Conservation (phyloP, 2,113 vertebrate genomes). For the Channa maculata region DNA sequence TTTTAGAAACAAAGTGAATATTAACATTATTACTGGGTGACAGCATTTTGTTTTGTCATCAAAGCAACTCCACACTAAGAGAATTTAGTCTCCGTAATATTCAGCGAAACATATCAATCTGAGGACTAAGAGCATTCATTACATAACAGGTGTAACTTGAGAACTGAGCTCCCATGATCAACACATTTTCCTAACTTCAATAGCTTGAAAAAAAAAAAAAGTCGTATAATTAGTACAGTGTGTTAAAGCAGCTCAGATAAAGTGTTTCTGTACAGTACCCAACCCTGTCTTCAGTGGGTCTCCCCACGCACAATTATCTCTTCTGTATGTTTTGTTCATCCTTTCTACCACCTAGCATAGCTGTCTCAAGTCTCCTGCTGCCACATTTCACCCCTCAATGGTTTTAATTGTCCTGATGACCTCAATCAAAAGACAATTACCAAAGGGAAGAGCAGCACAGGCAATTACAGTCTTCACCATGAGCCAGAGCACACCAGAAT, state of each 20-base stretch:
- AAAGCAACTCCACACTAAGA: neutral
- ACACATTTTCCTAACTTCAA: neutral
- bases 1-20: neutral
- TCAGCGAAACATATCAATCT: neutral
- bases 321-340: slow-evolving; percentile 72
- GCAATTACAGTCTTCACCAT: slow-evolving; percentile 91
- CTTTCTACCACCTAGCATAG: slow-evolving; percentile 59
- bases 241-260: slow-evolving; percentile 34
- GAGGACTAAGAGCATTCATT: slow-evolving; percentile 12
- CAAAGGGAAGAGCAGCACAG: slow-evolving; percentile 82
- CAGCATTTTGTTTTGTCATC: neutral
- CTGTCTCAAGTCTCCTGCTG: slow-evolving; percentile 61
- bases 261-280: slow-evolving; percentile 44
- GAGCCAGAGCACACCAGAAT: slow-evolving; percentile 90
- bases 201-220: slow-evolving; percentile 21
- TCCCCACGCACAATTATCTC: slow-evolving; percentile 43
- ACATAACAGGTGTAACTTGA: neutral
- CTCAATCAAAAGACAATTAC: slow-evolving; percentile 99
- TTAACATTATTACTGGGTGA: neutral
- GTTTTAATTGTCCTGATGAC: slow-evolving; percentile 95
- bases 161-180: neutral
- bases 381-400: slow-evolving; percentile 85
- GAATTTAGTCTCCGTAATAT: neutral
- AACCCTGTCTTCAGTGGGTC: slow-evolving; percentile 43
- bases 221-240: slow-evolving; percentile 30